Conservation (phyloP, 2,113 vertebrate species). For the Grantiella picta region DNA sequence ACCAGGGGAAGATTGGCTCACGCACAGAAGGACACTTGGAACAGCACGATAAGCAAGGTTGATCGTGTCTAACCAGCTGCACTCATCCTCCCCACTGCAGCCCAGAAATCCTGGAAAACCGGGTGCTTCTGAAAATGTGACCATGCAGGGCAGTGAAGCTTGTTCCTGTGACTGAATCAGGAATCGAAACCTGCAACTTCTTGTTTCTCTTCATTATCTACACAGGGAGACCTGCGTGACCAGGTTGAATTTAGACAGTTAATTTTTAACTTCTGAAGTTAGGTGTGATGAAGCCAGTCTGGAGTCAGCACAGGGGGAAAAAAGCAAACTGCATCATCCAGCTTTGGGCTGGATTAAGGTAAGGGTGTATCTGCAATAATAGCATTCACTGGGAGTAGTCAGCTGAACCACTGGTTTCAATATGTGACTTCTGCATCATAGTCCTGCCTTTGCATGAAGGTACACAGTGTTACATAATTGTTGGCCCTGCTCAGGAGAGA, state of each 20-base stretch:
- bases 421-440: background rate
- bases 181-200: background rate
- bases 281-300: background rate
- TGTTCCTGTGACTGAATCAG: background rate
- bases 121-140: background rate
- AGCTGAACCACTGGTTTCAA: background rate
- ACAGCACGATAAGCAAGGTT: background rate
- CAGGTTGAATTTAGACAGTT: background rate
- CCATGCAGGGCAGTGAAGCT: background rate
- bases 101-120: background rate
- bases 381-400: background rate
- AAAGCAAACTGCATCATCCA: background rate
- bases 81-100: background rate
- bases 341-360: background rate
- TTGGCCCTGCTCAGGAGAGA: background rate
- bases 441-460: background rate
- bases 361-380: background rate
- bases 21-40: background rate
- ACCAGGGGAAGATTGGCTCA: background rate
- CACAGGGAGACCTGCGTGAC: background rate
- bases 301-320: background rate
- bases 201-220: background rate
- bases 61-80: background rate
- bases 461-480: background rate
- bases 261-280: slow-evolving; percentile 14